Percentiles rank a stretch among this genome's conserved stretches.
Conservation (phyloP, 2,113 vertebrate species). For the Onychorhynchus coronatus region DNA sequence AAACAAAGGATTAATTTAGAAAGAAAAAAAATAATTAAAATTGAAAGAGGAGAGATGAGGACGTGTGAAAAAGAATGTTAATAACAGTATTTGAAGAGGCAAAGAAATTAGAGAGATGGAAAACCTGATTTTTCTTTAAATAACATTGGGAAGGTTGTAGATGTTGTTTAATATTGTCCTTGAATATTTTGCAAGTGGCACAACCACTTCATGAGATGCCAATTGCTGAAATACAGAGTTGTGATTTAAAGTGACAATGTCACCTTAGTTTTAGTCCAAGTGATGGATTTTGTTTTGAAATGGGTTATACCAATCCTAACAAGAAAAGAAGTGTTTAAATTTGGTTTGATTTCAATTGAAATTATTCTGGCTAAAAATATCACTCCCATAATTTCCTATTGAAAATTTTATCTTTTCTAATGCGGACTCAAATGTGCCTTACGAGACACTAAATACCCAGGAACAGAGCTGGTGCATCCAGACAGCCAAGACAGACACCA, state of each 20-base stretch:
- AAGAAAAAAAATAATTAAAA: slow-evolving; percentile 21
- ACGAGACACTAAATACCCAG: not conserved
- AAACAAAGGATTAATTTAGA: slow-evolving; percentile 62
- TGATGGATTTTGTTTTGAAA: slow-evolving; percentile 38
- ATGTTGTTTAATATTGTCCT: slow-evolving; percentile 43
- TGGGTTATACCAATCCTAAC: not conserved
- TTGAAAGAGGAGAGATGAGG: not conserved
- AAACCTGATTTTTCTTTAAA: slow-evolving; percentile 29
- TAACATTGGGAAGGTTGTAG: not conserved
- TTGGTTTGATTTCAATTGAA: slow-evolving; percentile 4
- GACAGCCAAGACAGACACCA: not conserved
- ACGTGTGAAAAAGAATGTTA: slow-evolving; percentile 8
- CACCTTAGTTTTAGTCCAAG: slow-evolving; percentile 33
- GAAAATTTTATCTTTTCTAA: not conserved
- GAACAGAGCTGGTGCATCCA: not conserved
- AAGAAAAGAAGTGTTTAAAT: not conserved
- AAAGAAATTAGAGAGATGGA: slow-evolving; percentile 6
- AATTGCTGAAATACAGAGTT: slow-evolving; percentile 35
- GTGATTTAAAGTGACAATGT: slow-evolving; percentile 57
- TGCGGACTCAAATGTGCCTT: not conserved
- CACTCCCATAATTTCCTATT: not conserved
- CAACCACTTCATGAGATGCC: slow-evolving; percentile 17
- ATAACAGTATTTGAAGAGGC: slow-evolving; percentile 31
- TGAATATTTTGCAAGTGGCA: slow-evolving; percentile 31
- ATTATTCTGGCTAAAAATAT: not conserved